These are phyloP conservation scores for Myxocyprinus asiaticus DNA, from an alignment of 2,113 vertebrate species.

Conservation along the genomic window DNA sequence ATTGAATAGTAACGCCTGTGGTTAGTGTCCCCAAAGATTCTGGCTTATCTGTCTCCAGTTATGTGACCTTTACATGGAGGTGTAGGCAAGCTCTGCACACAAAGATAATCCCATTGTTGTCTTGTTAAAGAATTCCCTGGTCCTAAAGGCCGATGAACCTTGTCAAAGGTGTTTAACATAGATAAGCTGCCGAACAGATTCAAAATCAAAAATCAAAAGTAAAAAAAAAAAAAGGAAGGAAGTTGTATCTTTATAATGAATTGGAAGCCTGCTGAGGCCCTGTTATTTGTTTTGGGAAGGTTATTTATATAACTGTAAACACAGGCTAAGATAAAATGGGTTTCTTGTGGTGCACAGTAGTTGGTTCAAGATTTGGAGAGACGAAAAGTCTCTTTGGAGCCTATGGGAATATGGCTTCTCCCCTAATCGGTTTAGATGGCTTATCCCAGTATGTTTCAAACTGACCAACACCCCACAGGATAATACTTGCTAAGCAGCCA, in stretches of 20 bases:
- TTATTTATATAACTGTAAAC: slow-evolving; percentile 55
- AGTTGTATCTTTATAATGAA: slow-evolving; percentile 55
- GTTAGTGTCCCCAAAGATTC: slow-evolving; percentile 53
- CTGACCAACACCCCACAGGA: slow-evolving; percentile 28
- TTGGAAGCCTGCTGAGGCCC: slow-evolving; percentile 48
- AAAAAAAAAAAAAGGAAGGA: slow-evolving; percentile 56
- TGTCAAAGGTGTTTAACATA: slow-evolving; percentile 73
- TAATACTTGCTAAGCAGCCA: slow-evolving; percentile 29
- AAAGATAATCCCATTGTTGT: slow-evolving; percentile 67
- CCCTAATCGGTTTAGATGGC: slow-evolving; percentile 33
- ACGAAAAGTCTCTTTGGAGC: neutral
- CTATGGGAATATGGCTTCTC: slow-evolving; percentile 26
- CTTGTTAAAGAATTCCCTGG: slow-evolving; percentile 61
- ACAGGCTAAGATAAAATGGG: slow-evolving; percentile 46
- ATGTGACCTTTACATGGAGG: slow-evolving; percentile 73
- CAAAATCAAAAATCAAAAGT: neutral
- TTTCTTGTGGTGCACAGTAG: neutral
- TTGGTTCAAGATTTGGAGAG: slow-evolving; percentile 15
- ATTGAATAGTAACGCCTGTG: slow-evolving; percentile 46
- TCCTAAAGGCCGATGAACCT: slow-evolving; percentile 65
- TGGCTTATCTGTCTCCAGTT: slow-evolving; percentile 65
- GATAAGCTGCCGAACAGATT: slow-evolving; percentile 68
- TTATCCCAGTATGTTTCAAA: slow-evolving; percentile 34
- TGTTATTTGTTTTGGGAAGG: slow-evolving; percentile 21
- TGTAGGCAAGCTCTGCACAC: slow-evolving; percentile 51